These are phyloP conservation scores for Marisa cornuarietis DNA, from an alignment of 1,140 invertebrate genomes.

Conservation along the genomic window DNA sequence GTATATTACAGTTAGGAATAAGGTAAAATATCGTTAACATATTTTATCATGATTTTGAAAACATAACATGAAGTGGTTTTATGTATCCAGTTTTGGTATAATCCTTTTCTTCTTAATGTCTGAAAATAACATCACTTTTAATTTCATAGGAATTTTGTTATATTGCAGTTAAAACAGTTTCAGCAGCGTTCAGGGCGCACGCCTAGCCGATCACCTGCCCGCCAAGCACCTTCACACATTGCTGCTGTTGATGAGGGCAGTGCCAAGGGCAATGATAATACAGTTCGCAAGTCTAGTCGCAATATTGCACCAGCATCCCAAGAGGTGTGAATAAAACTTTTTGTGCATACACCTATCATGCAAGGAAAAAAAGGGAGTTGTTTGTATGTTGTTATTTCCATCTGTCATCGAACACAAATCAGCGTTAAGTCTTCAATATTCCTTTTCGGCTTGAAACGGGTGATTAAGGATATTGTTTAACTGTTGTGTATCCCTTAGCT, in stretches of 20 bases:
- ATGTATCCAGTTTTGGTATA: not conserved
- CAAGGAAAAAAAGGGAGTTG: no score
- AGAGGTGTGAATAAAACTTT: not conserved
- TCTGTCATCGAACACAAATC: no score
- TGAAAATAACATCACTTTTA: not conserved
- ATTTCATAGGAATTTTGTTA: not conserved
- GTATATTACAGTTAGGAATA: no score
- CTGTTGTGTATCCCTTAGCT: no score
- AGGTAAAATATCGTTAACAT: not conserved
- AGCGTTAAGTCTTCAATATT: no score
- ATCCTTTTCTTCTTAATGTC: not conserved
- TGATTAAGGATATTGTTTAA: no score
- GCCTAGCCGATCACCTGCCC: constrained; percentile 27
- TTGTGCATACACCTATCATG: no score
- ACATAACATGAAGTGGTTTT: not conserved
- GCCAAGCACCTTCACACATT: constrained; percentile 16
- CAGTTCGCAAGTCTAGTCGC: constrained; percentile 10
- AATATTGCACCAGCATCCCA: constrained; percentile 18
- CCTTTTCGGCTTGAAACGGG: no score
- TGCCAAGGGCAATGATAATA: not conserved
- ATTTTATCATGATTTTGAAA: not conserved
- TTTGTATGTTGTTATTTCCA: no score
- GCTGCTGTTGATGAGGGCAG: constrained; percentile 19
- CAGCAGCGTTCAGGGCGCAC: constrained; percentile 40
- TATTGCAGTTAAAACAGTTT: constrained; percentile 50